Base-by-base conservation (phyloP, 2,797 vertebrate genomes). In the Tapirus indicus region DNA sequence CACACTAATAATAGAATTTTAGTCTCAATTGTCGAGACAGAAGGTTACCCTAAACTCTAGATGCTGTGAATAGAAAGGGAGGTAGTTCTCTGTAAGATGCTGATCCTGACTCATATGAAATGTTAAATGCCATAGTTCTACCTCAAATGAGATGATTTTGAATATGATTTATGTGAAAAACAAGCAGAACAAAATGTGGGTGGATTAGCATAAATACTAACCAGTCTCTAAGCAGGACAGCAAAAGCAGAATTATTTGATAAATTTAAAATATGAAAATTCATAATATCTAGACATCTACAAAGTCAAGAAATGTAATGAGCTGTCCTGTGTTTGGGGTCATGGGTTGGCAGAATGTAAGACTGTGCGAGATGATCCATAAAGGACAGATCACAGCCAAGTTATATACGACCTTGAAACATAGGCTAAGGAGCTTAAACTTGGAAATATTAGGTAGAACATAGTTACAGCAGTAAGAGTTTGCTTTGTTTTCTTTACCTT, bases 161-260 rank as follows among this genome's bases (percentile, higher is more conserved):
- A 91, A 92, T 75, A 74, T n/a, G 75, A 68, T 58, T 78, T 84
- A 47, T 47, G 47, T 80, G 23, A 69, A 86, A 89, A 92, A 72
- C 17, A 47, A 84, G 52, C n/a, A 60, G 27, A 75, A 95, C 8
- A 62, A 86, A 38, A 21, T 90, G 17, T 72, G 7, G 29, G 14
- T 25, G 14, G 13, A 72, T 56, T 58, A 68, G 68, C 52, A 27
- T 49, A 69, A 66, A 95, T 11, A 49, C 11, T 60, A n/a, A 79
- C 77, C 9, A 84, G 64, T 52, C 23, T 84, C 27, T 35, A 58
- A 23, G 20, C 9, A 92, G 41, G 18, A 41, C 13, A 58, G 14
- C 8, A 85, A 68, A 79, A 23, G 41, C 20, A 52, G 29, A 80
- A 52, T 60, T 82, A 60, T 86, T 87, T 87, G 10, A 80, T 75